Evolutionary conservation across 2,113 vertebrate genomes (phyloP), one percentile per base, ranked within the genome.

Genomic region (Desmodus rotundus): DNA sequence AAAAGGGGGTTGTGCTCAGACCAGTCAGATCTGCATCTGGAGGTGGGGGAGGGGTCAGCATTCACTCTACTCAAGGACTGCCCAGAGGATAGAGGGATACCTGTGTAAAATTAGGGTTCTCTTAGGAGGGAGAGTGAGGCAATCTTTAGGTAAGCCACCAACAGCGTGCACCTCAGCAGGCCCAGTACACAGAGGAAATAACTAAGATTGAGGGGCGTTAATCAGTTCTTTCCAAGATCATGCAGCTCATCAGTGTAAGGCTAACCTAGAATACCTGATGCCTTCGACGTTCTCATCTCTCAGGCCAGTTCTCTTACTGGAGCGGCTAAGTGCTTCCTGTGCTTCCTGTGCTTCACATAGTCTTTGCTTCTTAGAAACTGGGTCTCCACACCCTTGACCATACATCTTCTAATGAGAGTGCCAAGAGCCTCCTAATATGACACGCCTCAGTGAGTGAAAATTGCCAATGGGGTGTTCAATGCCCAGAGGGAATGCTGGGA

Each of bases 321-420:
- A 52, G 6, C 28, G 47, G 4, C 38, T 54, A 20, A 14, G 22
- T 28, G 28, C 73, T 61, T 52, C 45, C 47, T 45, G 2, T 56
- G 26, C 5, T 8, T 67, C 43, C 13, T 31, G 4, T 56, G 17
- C 56, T 17, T 38, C 65, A 12, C 1, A 0, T 3, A 28, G 9
- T 65, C 68, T 77, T 9, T 16, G 52, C 33, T 61, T 63, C 63
- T 92, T 41, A 45, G 41, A 47, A 74, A 43, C 65, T 41, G 68
- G 33, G 38, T 93, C 45, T 38, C 76, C 15, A 28, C 43, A 74
- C 16, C 28, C 10, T 80, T 52, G 38, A 22, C 31, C 47, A 1
- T 33, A 5, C 14, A 50, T 33, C 47, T 80, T 50, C 47, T 74
- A 33, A 6, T n/a, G 38, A 43, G 70, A 80, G 2, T 36, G 41